Evolutionary conservation across 2,113 vertebrate genomes (phyloP).

Genomic region (Nothocercus nigrocapillus): DNA sequence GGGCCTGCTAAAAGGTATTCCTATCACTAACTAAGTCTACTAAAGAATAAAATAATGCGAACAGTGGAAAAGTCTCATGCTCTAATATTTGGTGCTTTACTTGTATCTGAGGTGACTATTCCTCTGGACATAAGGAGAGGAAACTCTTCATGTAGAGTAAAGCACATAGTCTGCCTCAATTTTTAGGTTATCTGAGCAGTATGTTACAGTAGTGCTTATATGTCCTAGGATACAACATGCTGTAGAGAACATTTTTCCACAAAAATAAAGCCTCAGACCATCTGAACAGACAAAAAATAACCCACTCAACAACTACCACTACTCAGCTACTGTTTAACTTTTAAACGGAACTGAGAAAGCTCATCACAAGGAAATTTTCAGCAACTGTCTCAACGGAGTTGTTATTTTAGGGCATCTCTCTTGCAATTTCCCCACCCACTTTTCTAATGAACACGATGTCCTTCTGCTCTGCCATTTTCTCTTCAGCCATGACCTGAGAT

Average conservation of each 20-base stretch:
- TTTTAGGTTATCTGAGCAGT: neutral
- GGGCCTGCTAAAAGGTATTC: neutral
- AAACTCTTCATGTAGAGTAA: neutral
- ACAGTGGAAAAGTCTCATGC: neutral
- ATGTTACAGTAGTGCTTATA: neutral
- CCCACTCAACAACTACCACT: no score
- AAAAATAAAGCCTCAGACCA: accelerated
- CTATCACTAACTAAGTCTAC: neutral
- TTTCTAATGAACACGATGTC: neutral
- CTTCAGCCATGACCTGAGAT: neutral
- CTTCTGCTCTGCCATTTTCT: neutral
- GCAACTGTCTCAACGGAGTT: neutral
- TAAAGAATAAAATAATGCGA: neutral
- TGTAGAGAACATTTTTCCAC: neutral
- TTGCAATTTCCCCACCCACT: neutral
- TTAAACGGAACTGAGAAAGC: neutral
- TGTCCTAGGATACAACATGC: neutral
- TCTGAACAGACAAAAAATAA: neutral
- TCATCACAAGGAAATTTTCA: neutral
- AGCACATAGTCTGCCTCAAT: neutral
- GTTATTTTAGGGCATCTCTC: no score
- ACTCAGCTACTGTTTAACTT: neutral
- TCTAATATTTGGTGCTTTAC: neutral
- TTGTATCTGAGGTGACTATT: neutral
- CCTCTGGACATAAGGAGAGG: neutral